Conservation (phyloP, 2,113 vertebrate species). For the Phycodurus eques region DNA sequence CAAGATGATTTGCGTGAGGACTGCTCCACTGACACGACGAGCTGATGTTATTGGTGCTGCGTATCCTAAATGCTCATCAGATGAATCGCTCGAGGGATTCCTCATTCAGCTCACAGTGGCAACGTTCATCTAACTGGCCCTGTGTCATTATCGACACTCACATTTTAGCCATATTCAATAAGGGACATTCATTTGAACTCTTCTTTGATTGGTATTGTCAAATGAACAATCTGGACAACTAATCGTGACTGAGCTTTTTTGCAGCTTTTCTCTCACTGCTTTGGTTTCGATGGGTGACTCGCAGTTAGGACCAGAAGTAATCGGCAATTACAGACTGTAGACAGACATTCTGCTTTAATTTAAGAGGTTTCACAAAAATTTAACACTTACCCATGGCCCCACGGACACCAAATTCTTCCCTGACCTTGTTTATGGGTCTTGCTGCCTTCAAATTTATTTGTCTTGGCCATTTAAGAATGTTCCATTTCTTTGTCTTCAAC, state of each 20-base stretch:
- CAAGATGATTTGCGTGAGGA: conserved; percentile 70
- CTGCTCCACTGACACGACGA: conserved; percentile 33
- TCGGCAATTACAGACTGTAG: background rate
- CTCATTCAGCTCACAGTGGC: conserved; percentile 19
- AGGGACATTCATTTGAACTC: too few relatives aligned
- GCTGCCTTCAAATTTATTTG: background rate
- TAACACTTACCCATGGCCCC: background rate
- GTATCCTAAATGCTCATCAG: conserved; percentile 44
- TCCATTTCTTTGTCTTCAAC: background rate
- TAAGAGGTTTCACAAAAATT: background rate
- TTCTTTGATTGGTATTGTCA: too few relatives aligned
- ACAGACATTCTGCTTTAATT: background rate
- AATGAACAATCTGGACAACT: too few relatives aligned
- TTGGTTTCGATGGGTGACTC: background rate
- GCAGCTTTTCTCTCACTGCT: background rate
- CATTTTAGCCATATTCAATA: too few relatives aligned
- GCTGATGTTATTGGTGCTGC: conserved; percentile 43
- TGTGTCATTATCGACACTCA: conserved; percentile 18
- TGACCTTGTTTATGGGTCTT: background rate
- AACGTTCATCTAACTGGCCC: too few relatives aligned
- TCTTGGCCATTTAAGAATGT: background rate
- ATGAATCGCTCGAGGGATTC: conserved; percentile 37
- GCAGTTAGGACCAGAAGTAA: background rate
- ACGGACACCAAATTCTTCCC: background rate
- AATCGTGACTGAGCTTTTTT: background rate